These are phyloP conservation scores for Sterna hirundo DNA, from an alignment of 2,113 vertebrate genomes.

Conservation along the genomic window DNA sequence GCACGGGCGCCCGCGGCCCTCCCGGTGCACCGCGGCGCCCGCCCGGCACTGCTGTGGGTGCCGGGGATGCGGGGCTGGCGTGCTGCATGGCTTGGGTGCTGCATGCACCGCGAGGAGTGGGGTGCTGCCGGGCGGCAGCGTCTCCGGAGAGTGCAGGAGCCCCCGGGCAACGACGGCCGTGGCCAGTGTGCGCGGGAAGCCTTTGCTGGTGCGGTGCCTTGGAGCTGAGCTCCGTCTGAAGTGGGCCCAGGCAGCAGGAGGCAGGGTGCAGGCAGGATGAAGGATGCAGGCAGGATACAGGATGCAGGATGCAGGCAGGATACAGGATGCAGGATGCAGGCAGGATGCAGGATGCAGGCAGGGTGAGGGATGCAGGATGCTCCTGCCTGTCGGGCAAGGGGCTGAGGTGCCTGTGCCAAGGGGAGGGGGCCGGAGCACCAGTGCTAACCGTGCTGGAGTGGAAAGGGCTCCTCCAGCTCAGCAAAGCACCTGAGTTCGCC, in stretches of 20 bases:
- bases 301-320: background rate
- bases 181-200: background rate
- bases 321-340: too few species aligned
- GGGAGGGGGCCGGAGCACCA: too few species aligned
- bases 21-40: background rate
- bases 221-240: background rate
- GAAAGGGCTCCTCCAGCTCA: background rate
- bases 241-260: too few species aligned
- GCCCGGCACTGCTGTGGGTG: fast-evolving
- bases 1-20: fast-evolving
- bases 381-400: background rate
- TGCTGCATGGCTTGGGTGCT: fast-evolving
- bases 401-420: background rate
- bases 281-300: background rate
- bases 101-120: fast-evolving
- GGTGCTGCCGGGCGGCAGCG: background rate
- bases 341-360: background rate
- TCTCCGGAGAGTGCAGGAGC: background rate
- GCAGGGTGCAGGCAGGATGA: background rate
- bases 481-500: background rate
- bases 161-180: background rate
- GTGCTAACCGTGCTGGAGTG: background rate
- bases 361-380: background rate
- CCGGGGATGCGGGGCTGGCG: background rate
- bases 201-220: background rate